Evolutionary conservation across 1,140 invertebrate genomes (phyloP), one percentile per base, ranked within the genome.

Genomic region (Drosophila equinoxialis): DNA sequence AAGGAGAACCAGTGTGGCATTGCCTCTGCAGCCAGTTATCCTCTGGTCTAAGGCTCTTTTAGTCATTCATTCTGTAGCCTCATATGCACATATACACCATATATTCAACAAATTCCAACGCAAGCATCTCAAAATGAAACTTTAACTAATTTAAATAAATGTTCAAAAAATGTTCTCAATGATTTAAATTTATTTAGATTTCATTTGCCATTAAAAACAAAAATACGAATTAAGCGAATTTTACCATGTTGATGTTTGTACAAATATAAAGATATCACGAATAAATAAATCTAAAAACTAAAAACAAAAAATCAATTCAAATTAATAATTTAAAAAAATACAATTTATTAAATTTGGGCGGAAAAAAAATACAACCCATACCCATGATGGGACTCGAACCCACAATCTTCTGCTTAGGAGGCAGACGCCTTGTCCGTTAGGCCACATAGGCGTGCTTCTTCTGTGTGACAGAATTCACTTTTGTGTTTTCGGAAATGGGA

Each of bases 1-100:
- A 94, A 95, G 77, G 79, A 96, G 1, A 99, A 99, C 92, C 94
- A 96, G 85, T 99, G 98, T 92, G 98, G 98, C 84, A 95, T 99
- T 91, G 97, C 98, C 33, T 95, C 95, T 14, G 91, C 93, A 62
- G 96, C 98, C 68, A 96, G 95, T 79, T 97, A 96, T 93, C 97
- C 97, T 48, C 93, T 97, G 70, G 96, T 97, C 77, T 97, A 95
- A 94, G 65, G 59, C 58, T 63, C 65, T 54, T 39, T 54, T 42
- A 70, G 57, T 23, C 39, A 71, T 45, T 60, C 17, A 54, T 54
- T 45, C 41, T 68, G 62, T 55, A 71, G 68, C 72, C 74, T 71
- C 55, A 67, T 37, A 74, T 57, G 42, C 37, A 45, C 10, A 54
- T 61, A 20, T 51, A 23, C 51, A 33, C 17, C 30, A 30, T 30